Conservation (phyloP, 2,113 vertebrate species). For the Protobothrops flavoviridis region DNA sequence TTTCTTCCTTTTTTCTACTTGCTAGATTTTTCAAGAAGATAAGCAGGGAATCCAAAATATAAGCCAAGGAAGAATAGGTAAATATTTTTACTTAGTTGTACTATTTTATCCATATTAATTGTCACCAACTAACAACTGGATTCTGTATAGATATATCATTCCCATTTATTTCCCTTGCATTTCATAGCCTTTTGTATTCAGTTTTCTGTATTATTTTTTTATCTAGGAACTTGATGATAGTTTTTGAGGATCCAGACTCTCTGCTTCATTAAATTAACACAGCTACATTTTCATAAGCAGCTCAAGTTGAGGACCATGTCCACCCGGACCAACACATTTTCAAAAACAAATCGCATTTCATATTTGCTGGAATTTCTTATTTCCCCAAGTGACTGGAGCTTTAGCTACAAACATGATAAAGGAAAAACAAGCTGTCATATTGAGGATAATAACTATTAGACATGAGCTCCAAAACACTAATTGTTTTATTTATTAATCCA, state of each 20-base stretch:
- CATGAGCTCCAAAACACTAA: not conserved
- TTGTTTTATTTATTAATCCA: not conserved
- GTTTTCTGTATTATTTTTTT: not conserved
- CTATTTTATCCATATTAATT: not conserved
- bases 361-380: not conserved
- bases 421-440: not conserved
- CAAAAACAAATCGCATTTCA: not conserved
- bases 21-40: not conserved
- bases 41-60: not conserved
- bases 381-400: not conserved
- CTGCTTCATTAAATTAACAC: not conserved
- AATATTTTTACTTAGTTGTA: not conserved
- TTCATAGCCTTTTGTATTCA: not conserved
- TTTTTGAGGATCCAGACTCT: not conserved
- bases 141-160: not conserved
- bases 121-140: not conserved
- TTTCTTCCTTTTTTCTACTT: not conserved
- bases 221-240: not conserved
- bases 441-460: not conserved
- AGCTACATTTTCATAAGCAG: too few relatives aligned
- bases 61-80: not conserved
- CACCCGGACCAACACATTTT: not conserved
- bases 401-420: not conserved
- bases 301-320: not conserved
- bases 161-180: not conserved